Base-by-base conservation (phyloP, 1,140 invertebrate genomes). In the Adelges cooleyi region DNA sequence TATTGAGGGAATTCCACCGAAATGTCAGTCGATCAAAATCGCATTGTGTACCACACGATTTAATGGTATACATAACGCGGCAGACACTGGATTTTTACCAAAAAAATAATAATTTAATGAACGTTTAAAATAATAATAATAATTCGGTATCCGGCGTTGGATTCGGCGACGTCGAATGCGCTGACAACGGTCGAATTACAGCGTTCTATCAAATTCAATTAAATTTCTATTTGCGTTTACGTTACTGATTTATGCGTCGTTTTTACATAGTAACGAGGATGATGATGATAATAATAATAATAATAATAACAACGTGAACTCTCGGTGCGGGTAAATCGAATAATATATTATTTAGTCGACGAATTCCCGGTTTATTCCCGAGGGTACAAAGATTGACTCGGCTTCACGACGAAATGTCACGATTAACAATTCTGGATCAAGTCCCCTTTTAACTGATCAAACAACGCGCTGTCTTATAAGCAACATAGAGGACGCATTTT, bases 401-500 rank as follows among this genome's bases (percentile, higher is more conserved):
- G 29, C 22, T 17, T 53, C 51, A 38, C 33, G 36, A 13, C 20
- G 52, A 38, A 54, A 54, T 36, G 17, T 44, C 6, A 6, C 40
- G 22, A 56, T 56, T 56, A 56, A 9, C 22, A 17, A 56, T 56
- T 56, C 38, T 13, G 36, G n/a, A 42, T 27, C 23, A 6, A 48
- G 36, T 42, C 22, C 38, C 53, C 53, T 56, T 56, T 56, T 56
- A 56, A 56, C 38, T 11, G 38, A 56, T 44, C 53, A 44, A 56
- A 56, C n/a, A 56, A 13, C 13, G 17, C 36, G 11, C 6, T 22
- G 20, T n/a, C 38, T 40, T 54, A 54, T 54, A 5, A n/a, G n/a
- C n/a, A 33, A 6, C 18, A 10, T 23, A 48, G 3, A 11, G 23
- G 17, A 20, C 18, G 20, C n/a, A n/a, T n/a, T n/a, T 33, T 33